Evolutionary conservation across 2,797 vertebrate genomes (phyloP).

Genomic region (Manis crassicaudata): DNA sequence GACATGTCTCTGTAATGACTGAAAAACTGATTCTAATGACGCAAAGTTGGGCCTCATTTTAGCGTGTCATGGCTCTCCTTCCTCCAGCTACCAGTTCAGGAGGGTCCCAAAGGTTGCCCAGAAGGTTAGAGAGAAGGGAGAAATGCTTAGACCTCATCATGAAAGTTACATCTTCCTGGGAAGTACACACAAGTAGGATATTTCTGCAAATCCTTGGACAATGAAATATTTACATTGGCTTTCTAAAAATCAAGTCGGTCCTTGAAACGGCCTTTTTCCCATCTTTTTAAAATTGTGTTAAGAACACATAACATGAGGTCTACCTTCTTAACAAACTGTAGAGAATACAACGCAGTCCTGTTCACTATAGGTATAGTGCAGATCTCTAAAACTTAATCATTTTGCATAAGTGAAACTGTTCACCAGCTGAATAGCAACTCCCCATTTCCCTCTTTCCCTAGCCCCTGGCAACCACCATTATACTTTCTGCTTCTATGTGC

Average conservation of each 20-base stretch:
- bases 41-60: not conserved
- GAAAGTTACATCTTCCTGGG: not conserved
- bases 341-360: not conserved
- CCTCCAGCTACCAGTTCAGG: not conserved
- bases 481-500: not conserved
- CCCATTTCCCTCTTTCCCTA: not conserved
- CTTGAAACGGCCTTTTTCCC: not conserved
- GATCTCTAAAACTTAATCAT: not conserved
- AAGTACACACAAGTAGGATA: not conserved
- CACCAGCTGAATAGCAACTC: not conserved
- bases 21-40: not conserved
- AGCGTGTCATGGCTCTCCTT: not conserved
- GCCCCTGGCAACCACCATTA: not conserved
- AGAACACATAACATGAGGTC: not conserved
- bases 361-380: not conserved
- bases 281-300: not conserved
- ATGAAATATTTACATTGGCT: conserved; percentile 52
- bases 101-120: not conserved
- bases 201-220: conserved; percentile 61
- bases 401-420: not conserved
- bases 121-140: not conserved
- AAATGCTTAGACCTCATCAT: not conserved
- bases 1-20: not conserved
- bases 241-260: not conserved
- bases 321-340: not conserved